Evolutionary conservation across 1,140 invertebrate genomes (phyloP), one percentile per base, ranked within the genome.

Genomic region (Diachasma alloeum): DNA sequence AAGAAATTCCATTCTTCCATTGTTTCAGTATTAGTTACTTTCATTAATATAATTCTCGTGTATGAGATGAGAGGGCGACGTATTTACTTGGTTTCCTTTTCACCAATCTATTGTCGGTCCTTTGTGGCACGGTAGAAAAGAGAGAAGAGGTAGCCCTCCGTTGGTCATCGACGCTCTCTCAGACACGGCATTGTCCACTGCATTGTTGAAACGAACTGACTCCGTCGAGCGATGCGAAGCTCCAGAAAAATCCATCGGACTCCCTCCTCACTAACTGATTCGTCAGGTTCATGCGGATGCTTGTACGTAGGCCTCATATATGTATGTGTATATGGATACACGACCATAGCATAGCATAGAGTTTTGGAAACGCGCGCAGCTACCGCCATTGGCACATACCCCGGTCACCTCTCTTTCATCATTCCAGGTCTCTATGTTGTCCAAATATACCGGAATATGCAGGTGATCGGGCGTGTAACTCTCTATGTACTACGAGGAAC

Each of bases 61-160:
- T 81, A 79, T 56, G 78, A 80, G 78, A 82, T 36, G 11, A 4
- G 26, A 66, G 53, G 53, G n/a, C 26, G 5, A 6, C 31, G 81
- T 84, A 85, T 85, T 86, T 85, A 84, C 80, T 85, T 81, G 82
- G 77, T 81, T 84, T 84, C 80, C 79, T 83, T 83, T 83, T 83
- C 83, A 79, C 67, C 77, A 81, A 84, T 83, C 82, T 82, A 84
- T 84, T 83, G 82, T 80, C 76, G 44, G 82, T 71, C 78, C 53
- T 66, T 26, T 66, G 26, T 66, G 22, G 15, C 5, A 59, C 1
- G 3, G 6, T n/a, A 19, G 53, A 59, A 59, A 59, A 19, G 53
- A 6, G 53, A 59, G 19, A n/a, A 1, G 53, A 59, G 53, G 53
- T 59, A n/a, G 53, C 8, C 8, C 3, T 9, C 53, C 2, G 53